Base-by-base conservation (phyloP, 2,797 vertebrate genomes). In the Octomys mimax region DNA sequence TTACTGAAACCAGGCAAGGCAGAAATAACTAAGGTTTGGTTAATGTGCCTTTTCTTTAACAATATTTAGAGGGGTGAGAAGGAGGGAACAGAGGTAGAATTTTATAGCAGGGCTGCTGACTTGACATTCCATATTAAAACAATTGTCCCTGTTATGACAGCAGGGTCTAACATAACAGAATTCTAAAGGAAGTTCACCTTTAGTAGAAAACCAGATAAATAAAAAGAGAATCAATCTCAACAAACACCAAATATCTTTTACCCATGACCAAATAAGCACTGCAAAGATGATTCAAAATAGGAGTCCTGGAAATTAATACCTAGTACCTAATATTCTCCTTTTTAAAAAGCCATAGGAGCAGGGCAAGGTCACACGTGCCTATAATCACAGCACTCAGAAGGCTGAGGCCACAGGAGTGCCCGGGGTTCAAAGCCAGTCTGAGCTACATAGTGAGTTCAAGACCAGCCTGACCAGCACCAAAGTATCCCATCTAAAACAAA, bases 251-350 rank as follows among this genome's bases (percentile, higher is more conserved):
- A 71, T 84, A 81, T 87, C 94, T 94, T 83, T 86, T 91, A 89
- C 71, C 54, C 16, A 12, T 52, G 39, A 88, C 19, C 89, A 64
- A 89, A 10, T 83, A 14, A 92, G 62, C 52, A 91, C 92, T 73
- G 57, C 89, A 90, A 92, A 75, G 59, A 94, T 87, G 84, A 92
- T 70, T 86, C 92, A 95, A 66, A 62, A 79, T 70, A 52, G 85
- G 64, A 94, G 59, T 75, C 68, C 64, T 31, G 79, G 86, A 91
- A 95, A 86, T 94, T 62, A 94, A 64, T 64, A 52, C 81, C 71
- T 33, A 64, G 85, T 36, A 78, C 68, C 49, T 83, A 70, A 33
- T 62, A 39, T 96, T 93, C 59, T 89, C 26, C 77, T 16, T 49
- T 68, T 7, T 18, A 19, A 68, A 68, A n/a, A 68, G 6, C 1